These are phyloP conservation scores for Chloroclysta siterata DNA, from an alignment of 2,888 invertebrate species.

Conservation along the genomic window DNA sequence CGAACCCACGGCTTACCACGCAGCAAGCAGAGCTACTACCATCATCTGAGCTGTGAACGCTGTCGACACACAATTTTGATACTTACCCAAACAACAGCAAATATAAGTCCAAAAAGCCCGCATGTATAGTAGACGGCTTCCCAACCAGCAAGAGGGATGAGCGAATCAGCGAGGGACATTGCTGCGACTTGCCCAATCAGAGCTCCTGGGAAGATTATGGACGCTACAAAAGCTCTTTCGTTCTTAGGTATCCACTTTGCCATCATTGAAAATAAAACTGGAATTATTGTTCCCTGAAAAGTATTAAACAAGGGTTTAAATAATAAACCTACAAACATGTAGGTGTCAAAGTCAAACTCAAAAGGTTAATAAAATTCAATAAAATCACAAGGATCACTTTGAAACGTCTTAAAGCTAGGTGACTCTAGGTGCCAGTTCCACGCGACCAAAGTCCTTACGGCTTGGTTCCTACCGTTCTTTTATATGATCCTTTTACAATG, in stretches of 20 bases:
- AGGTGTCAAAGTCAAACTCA: no score
- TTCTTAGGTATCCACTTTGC: conserved; percentile 31
- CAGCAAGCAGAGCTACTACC: no score
- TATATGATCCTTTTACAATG: no score
- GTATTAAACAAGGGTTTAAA: background rate
- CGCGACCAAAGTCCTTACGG: no score
- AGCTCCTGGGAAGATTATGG: conserved; percentile 32
- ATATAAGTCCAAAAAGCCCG: conserved; percentile 18
- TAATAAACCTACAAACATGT: background rate
- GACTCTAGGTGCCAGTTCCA: no score
- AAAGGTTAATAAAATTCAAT: no score
- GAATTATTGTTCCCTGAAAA: conserved; percentile 29
- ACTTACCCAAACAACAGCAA: conserved; percentile 31
- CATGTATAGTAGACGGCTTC: conserved; percentile 31
- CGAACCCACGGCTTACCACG: no score
- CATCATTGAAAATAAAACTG: conserved; percentile 31
- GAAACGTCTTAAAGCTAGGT: no score
- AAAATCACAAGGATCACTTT: no score
- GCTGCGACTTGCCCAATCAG: conserved; percentile 24
- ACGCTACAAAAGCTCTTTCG: conserved; percentile 24
- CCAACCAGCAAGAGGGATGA: conserved; percentile 23
- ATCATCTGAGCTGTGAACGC: no score
- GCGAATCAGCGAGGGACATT: conserved; percentile 9
- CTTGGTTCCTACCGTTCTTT: no score
- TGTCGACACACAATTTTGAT: no score